phyloP scores from a whole-genome alignment of 1,140 invertebrate species.

The Ostrea denselamellosa region DNA sequence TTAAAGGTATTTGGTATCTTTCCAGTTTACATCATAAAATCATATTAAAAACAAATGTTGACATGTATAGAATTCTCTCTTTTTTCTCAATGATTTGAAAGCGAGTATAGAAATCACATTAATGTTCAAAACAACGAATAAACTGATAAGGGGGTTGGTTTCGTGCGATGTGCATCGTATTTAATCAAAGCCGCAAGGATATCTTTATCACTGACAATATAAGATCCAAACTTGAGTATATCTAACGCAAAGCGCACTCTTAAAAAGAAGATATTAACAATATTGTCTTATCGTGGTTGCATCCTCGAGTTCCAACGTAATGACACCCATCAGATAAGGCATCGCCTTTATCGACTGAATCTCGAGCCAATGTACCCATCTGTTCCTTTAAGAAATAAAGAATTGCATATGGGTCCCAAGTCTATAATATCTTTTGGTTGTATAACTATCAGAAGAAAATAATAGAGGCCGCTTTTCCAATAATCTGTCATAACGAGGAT shows the following conservation, averaged over 20 bases:
- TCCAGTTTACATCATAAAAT: conserved; percentile 15
- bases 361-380: not conserved
- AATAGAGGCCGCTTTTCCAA: not conserved
- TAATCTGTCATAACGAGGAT: not conserved
- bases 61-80: not conserved
- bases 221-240: conserved; percentile 13
- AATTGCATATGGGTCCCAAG: not conserved
- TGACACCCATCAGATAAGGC: conserved; percentile 4
- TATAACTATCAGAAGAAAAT: not conserved
- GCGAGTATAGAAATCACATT: conserved; percentile 16
- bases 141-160: conserved; percentile 5
- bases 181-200: not conserved
- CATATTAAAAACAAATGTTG: conserved; percentile 39
- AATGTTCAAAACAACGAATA: not conserved
- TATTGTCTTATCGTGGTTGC: conserved; percentile 11
- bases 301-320: conserved; percentile 12
- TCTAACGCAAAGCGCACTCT: conserved; percentile 6
- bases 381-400: not conserved
- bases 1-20: not conserved
- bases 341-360: not conserved
- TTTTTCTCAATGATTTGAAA: not conserved
- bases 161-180: conserved; percentile 3
- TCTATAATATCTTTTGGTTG: not conserved
- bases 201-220: not conserved
- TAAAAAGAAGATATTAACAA: conserved; percentile 18